phyloP scores from a whole-genome alignment of 2,888 invertebrate species.

The Cephus rjabovi region DNA sequence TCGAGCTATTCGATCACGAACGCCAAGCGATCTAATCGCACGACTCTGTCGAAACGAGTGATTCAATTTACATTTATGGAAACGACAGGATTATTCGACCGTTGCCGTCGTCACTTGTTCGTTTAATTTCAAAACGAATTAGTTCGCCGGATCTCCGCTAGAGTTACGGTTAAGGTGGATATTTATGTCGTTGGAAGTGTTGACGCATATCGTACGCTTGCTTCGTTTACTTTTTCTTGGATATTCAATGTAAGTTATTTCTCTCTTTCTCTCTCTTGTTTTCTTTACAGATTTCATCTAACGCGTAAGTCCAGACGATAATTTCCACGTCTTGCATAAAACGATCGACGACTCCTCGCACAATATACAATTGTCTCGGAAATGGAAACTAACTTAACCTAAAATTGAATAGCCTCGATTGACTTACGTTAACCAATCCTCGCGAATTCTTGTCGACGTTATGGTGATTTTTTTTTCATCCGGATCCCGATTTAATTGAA shows the following conservation, averaged over 20 bases:
- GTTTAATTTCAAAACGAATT: not conserved
- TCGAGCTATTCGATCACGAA: constrained; percentile 45
- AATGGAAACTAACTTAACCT: not conserved
- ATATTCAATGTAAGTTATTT: constrained; percentile 12
- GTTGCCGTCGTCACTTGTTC: not conserved
- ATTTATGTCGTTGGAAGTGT: not conserved
- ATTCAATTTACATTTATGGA: not conserved
- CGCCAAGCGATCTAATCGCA: not conserved
- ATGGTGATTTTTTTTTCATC: not conserved
- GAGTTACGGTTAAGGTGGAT: not conserved
- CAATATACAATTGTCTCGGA: not conserved
- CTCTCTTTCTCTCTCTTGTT: constrained; percentile 11
- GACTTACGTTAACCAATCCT: not conserved
- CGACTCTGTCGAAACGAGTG: not conserved
- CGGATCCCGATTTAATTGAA: not conserved
- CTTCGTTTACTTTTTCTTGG: constrained; percentile 2
- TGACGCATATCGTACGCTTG: not conserved
- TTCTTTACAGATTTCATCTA: not conserved
- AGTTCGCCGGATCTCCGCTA: not conserved
- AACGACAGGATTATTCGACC: not conserved
- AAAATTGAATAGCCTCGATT: not conserved
- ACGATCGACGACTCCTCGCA: not conserved
- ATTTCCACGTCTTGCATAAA: not conserved
- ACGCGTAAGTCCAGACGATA: not conserved
- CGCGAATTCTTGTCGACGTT: not conserved